Evolutionary conservation across 2,888 invertebrate species (phyloP).

Genomic region (Diaprepes abbreviatus): DNA sequence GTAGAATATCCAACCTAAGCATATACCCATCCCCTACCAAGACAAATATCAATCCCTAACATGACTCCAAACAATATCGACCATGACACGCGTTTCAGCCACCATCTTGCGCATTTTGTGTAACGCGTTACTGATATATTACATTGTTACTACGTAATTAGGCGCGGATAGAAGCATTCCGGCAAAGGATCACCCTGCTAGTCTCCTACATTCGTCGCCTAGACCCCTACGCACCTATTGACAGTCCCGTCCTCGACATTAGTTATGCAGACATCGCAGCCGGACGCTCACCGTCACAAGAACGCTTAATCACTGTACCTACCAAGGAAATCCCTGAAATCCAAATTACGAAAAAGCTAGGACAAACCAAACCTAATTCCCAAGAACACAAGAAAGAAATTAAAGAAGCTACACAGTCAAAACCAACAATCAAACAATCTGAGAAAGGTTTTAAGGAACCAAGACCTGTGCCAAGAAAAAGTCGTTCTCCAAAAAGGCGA

Average conservation of each 20-base stretch:
- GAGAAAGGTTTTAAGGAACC: slow-evolving; percentile 21
- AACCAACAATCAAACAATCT: not conserved
- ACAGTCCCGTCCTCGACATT: slow-evolving; percentile 68
- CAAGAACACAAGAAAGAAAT: slow-evolving; percentile 42
- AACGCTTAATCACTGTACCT: slow-evolving; percentile 48
- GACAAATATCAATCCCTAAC: slow-evolving; percentile 21
- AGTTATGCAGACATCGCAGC: slow-evolving; percentile 81
- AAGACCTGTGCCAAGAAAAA: slow-evolving; percentile 38
- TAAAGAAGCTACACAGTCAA: not conserved
- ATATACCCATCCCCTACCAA: slow-evolving; percentile 43
- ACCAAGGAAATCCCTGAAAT: not conserved
- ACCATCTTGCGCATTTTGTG: slow-evolving; percentile 60
- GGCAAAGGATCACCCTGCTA: slow-evolving; percentile 80
- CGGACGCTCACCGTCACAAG: slow-evolving; percentile 68
- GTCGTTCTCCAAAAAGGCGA: slow-evolving; percentile 43
- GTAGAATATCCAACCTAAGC: slow-evolving; percentile 59
- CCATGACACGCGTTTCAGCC: slow-evolving; percentile 64
- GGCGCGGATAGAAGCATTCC: slow-evolving; percentile 73
- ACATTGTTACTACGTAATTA: slow-evolving; percentile 60
- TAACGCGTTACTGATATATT: slow-evolving; percentile 61
- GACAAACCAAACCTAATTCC: slow-evolving; percentile 43
- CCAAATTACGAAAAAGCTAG: slow-evolving; percentile 8
- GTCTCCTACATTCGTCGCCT: slow-evolving; percentile 79
- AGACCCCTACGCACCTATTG: slow-evolving; percentile 78
- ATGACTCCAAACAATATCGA: slow-evolving; percentile 47